Evolutionary conservation across 2,888 invertebrate species (phyloP).

Genomic region (Fabriciana adippe): DNA sequence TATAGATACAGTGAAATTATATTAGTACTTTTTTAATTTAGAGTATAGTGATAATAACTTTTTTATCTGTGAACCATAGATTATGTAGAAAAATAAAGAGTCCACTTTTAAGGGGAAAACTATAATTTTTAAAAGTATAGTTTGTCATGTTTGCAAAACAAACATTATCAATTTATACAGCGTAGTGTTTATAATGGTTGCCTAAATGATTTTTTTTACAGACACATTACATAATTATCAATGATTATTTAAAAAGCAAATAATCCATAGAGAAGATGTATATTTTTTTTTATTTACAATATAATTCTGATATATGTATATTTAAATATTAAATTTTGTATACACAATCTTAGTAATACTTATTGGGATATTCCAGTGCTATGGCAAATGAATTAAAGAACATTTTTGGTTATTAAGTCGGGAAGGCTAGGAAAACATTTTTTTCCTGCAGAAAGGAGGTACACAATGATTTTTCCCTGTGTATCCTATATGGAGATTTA

Average conservation of each 20-base stretch:
- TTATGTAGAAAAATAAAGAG: not conserved
- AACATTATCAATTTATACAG: not conserved
- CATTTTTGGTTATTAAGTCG: too few relatives aligned
- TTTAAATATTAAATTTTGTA: constrained; percentile 13
- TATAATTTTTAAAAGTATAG: too few relatives aligned
- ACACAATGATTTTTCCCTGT: too few relatives aligned
- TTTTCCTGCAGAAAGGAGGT: too few relatives aligned
- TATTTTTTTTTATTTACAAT: constrained; percentile 13
- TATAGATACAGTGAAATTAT: not conserved
- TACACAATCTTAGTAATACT: not conserved
- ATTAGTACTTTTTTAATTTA: not conserved
- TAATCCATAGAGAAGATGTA: constrained; percentile 1
- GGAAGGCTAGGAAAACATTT: too few relatives aligned
- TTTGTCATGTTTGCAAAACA: constrained; percentile 1
- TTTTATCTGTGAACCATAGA: constrained; percentile 15
- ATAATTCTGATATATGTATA: constrained; percentile 10
- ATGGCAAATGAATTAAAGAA: not conserved
- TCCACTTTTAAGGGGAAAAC: too few relatives aligned
- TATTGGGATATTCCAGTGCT: not conserved
- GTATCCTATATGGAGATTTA: too few relatives aligned
- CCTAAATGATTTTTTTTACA: not conserved
- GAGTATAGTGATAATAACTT: constrained; percentile 4
- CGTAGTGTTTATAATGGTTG: not conserved
- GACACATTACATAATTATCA: not conserved
- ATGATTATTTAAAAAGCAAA: constrained; percentile 2